A percentile compares a stretch with the other conserved stretches of the same genome.
Evolutionary conservation across 2,888 invertebrate genomes (phyloP).

Genomic region (Caenorhabditis afra): DNA sequence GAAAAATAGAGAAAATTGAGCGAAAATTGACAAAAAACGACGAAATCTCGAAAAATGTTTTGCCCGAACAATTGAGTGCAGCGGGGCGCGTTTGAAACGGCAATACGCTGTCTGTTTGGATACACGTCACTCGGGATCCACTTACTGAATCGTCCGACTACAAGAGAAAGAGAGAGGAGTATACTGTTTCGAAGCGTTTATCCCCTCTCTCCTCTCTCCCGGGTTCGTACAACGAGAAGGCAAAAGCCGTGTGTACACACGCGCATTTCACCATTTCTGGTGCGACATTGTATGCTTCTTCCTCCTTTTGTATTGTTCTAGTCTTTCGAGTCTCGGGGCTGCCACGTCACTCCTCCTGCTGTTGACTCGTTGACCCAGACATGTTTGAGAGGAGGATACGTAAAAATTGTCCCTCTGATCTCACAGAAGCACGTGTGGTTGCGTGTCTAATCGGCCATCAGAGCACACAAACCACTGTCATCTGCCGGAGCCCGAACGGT

Average conservation of each 20-base stretch:
- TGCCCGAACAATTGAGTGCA: no score
- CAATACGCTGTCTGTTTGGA: no score
- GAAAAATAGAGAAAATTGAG: no score
- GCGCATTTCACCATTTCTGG: slow-evolving; percentile 48
- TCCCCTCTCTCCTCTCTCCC: slow-evolving; percentile 20
- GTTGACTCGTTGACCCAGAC: slow-evolving; percentile 20
- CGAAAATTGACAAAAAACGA: no score
- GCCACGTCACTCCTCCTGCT: slow-evolving; percentile 38
- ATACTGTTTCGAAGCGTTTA: slow-evolving; percentile 34
- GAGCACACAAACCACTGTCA: no score
- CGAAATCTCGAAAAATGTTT: no score
- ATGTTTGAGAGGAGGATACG: slow-evolving; percentile 21
- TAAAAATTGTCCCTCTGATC: slow-evolving; percentile 47
- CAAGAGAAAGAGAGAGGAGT: slow-evolving; percentile 5
- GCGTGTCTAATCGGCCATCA: slow-evolving; percentile 6
- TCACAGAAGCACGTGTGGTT: slow-evolving; percentile 39
- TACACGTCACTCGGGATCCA: neutral
- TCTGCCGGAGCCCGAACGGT: no score
- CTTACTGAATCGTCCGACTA: slow-evolving; percentile 15
- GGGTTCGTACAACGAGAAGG: slow-evolving; percentile 17
- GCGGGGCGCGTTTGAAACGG: no score
- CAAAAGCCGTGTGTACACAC: slow-evolving; percentile 52
- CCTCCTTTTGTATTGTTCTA: slow-evolving; percentile 25
- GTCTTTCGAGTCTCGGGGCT: slow-evolving; percentile 26
- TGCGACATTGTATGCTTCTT: slow-evolving; percentile 36